Evolutionary conservation across 2,888 invertebrate species (phyloP).

Genomic region (Pollenia angustigena): DNA sequence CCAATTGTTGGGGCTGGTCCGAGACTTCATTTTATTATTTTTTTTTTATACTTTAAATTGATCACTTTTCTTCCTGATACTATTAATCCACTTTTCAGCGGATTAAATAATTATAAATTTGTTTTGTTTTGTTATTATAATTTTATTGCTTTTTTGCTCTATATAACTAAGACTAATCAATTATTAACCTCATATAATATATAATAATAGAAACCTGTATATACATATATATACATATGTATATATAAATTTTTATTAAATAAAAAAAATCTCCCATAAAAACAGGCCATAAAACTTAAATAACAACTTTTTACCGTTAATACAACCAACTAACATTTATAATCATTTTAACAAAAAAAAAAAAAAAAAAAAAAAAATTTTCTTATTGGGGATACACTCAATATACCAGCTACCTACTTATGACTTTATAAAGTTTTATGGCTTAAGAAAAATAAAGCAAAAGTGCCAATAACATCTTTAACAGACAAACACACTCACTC

Average conservation of each 20-base stretch:
- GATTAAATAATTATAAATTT: constrained; percentile 18
- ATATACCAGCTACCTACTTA: constrained; percentile 15
- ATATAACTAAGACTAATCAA: constrained; percentile 14
- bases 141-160: constrained; percentile 13
- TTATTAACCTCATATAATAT: not conserved
- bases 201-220: constrained; percentile 7
- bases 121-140: constrained; percentile 13
- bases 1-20: no score
- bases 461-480: constrained; percentile 27
- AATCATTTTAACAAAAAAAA: constrained; percentile 17
- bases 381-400: not conserved
- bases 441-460: constrained; percentile 41
- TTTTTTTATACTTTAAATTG: not conserved
- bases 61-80: not conserved
- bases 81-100: constrained; percentile 6
- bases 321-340: constrained; percentile 35
- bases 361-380: no score
- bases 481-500: not conserved
- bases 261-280: not conserved
- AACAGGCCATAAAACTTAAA: constrained; percentile 41
- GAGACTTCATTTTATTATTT: not conserved
- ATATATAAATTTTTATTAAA: not conserved
- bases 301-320: constrained; percentile 61
- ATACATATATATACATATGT: no score
- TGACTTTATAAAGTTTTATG: constrained; percentile 31